Base-by-base conservation (phyloP, 1,140 invertebrate species). In the Dufourea novaeangliae region DNA sequence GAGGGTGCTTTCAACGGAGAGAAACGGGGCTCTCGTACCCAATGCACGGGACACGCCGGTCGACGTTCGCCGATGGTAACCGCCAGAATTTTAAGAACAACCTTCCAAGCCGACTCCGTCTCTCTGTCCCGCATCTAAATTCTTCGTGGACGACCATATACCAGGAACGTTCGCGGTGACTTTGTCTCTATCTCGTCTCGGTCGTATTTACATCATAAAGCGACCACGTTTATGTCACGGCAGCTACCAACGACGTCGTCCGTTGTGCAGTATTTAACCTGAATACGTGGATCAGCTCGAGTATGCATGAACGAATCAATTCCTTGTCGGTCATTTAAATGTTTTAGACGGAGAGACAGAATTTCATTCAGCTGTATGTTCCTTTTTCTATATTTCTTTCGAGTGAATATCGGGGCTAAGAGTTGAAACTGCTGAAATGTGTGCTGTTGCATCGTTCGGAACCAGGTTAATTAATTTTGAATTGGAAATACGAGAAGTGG, bases 141-240 rank as follows among this genome's bases (percentile, higher is more conserved):
- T 59, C 56, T 14, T 20, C 29, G 20, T 14, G n/a, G 6, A 12
- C n/a, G n/a, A 29, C 56, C 17, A 17, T 22, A 14, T 39, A 20
- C 17, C 44, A 20, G 44, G 44, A 46, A 46, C n/a, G 44, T 46
- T 20, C 44, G 44, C 44, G 44, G 44, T 46, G 44, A 44, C 62
- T 63, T 63, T 63, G 62, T 63, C n/a, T n/a, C n/a, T n/a, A n/a
- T n/a, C n/a, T 12, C 39, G 2, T 7, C 37, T 14, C 39, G n/a
- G n/a, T n/a, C n/a, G 27, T 67, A 67, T 67, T 67, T 67, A 17
- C 64, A 67, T 67, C 27, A 25, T 37, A 54, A 67, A 52, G 46
- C 29, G 7, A 10, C 29, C 6, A 37, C 29, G 29, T 59, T n/a
- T 34, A 22, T 32, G 7, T 17, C 10, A 32, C 17, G 41, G n/a